Evolutionary conservation across 2,888 invertebrate species (phyloP).

Genomic region (Conistra vaccinii): DNA sequence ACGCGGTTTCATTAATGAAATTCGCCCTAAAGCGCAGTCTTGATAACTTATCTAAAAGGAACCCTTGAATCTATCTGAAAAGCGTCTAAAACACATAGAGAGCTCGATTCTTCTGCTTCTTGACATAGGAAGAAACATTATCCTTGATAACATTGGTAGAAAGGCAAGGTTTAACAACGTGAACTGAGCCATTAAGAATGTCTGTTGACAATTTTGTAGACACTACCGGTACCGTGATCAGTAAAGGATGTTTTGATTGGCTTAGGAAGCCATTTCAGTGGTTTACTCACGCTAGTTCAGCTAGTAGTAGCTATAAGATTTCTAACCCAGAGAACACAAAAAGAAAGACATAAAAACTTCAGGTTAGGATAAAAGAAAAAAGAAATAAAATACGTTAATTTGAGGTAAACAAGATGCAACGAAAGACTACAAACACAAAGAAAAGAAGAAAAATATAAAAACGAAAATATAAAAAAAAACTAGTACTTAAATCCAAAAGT

Average conservation of each 20-base stretch:
- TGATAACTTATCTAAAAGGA: neutral
- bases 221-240: neutral
- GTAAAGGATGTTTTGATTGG: conserved; percentile 23
- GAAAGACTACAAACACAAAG: no score
- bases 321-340: neutral
- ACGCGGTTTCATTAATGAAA: no score
- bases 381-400: no score
- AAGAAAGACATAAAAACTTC: no score
- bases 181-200: neutral
- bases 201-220: conserved; percentile 7
- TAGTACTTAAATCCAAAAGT: no score
- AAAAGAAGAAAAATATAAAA: no score
- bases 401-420: no score
- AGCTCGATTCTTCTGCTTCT: neutral
- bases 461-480: no score
- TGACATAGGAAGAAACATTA: neutral
- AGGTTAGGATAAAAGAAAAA: no score
- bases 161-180: neutral
- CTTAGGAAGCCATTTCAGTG: conserved; percentile 17
- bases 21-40: neutral
- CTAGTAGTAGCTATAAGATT: neutral
- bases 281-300: neutral
- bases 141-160: neutral
- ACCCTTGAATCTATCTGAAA: neutral
- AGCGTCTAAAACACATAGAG: neutral